Conservation (phyloP, 2,888 invertebrate genomes). For the Lampropteryx suffumata region DNA sequence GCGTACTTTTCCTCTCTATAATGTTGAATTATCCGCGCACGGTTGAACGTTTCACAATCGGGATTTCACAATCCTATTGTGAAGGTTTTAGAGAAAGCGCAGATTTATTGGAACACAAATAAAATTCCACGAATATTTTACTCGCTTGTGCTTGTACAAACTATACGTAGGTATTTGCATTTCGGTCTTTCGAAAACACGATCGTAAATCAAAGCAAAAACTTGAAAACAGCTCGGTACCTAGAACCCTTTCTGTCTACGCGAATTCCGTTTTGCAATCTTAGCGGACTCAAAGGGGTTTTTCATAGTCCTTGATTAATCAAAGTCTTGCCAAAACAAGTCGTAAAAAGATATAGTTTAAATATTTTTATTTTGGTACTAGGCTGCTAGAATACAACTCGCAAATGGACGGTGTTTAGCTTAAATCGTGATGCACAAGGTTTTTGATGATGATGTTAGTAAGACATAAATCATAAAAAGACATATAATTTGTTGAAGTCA, state of each 20-base stretch:
- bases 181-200: conserved; percentile 26
- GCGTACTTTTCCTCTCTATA: neutral
- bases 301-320: too few relatives aligned
- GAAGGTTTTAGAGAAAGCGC: conserved; percentile 13
- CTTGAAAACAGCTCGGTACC: conserved; percentile 20
- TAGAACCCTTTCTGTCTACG: neutral
- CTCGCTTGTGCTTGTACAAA: conserved; percentile 14
- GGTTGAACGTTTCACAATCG: conserved; percentile 6
- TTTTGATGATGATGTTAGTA: too few relatives aligned
- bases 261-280: neutral
- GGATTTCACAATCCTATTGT: conserved; percentile 17
- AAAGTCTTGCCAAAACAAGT: too few relatives aligned
- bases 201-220: conserved; percentile 27
- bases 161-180: conserved; percentile 25
- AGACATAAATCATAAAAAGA: too few relatives aligned
- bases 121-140: conserved; percentile 12
- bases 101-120: conserved; percentile 15
- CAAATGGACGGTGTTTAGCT: too few relatives aligned
- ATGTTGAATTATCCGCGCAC: conserved; percentile 8
- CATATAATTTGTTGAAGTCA: too few relatives aligned
- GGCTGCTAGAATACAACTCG: too few relatives aligned
- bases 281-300: too few relatives aligned
- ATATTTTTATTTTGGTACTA: too few relatives aligned
- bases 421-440: too few relatives aligned
- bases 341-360: too few relatives aligned